Percentiles rank a stretch among this genome's conserved stretches.
phyloP scores from a whole-genome alignment of 2,113 vertebrate species.

The Eurypyga helias region DNA sequence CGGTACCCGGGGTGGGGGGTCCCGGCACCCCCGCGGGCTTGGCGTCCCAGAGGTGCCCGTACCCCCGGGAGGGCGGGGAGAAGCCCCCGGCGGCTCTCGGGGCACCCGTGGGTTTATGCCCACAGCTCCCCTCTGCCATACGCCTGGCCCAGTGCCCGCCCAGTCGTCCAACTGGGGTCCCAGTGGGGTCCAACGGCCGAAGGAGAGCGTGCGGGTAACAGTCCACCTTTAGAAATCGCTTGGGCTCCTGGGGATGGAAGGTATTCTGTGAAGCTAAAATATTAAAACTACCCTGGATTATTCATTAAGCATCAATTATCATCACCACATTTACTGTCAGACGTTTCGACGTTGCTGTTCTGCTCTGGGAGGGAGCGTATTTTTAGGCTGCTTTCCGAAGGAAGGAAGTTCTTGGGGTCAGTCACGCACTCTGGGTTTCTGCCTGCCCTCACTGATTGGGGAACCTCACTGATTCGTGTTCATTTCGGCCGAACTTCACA shows the following conservation, averaged over 20 bases:
- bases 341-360: not conserved
- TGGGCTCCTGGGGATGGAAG: not conserved
- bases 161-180: too few species aligned
- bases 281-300: constrained; percentile 51
- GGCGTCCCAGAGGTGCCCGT: not conserved
- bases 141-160: not conserved
- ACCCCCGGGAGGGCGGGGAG: not conserved
- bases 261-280: constrained; percentile 20
- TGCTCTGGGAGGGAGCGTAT: not conserved
- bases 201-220: not conserved
- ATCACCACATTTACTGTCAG: constrained; percentile 23
- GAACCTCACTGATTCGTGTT: not conserved
- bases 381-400: not conserved
- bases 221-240: not conserved
- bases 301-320: constrained; percentile 54
- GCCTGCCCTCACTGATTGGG: rapidly evolving
- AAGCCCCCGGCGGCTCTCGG: not conserved
- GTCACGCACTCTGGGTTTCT: not conserved
- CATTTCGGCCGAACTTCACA: not conserved
- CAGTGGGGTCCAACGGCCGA: not conserved
- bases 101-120: not conserved
- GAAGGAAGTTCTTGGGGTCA: not conserved
- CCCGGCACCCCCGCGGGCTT: too few species aligned
- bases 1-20: not conserved
- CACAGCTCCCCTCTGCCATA: not conserved